Percentiles rank a stretch among this genome's conserved stretches.
Conservation (phyloP, 2,888 invertebrate genomes). For the Macrophya annulata region DNA sequence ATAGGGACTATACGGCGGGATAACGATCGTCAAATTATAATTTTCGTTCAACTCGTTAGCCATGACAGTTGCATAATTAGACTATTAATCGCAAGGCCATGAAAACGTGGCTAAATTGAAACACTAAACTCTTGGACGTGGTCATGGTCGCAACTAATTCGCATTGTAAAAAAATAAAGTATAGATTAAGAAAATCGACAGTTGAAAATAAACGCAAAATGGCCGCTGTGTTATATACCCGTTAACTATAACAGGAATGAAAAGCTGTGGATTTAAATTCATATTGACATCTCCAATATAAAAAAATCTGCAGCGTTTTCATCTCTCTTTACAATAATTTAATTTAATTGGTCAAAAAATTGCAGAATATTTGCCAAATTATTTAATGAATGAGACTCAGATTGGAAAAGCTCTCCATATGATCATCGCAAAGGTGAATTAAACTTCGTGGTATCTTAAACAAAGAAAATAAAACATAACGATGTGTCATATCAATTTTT, state of each 20-base stretch:
- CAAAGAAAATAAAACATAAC: neutral
- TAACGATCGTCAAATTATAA: conserved; percentile 37
- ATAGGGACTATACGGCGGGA: conserved; percentile 41
- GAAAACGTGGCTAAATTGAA: conserved; percentile 20
- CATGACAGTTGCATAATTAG: conserved; percentile 32
- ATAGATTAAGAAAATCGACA: neutral
- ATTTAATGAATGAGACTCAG: neutral
- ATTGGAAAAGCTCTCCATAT: neutral
- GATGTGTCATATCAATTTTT: conserved; percentile 28
- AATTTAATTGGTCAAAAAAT: neutral
- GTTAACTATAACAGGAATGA: neutral
- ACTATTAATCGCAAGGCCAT: conserved; percentile 21
- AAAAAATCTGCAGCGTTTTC: neutral
- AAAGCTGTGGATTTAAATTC: neutral
- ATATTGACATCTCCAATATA: neutral
- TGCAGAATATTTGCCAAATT: neutral
- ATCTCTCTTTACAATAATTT: neutral
- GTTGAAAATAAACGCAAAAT: neutral
- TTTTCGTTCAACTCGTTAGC: conserved; percentile 18
- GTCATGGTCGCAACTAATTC: neutral
- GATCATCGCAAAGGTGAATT: neutral
- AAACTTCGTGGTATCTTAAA: neutral
- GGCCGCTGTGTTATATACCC: neutral
- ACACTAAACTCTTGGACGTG: conserved; percentile 17
- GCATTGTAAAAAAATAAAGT: neutral